phyloP scores from a whole-genome alignment of 2,797 vertebrate genomes.

The Glossophaga mutica region DNA sequence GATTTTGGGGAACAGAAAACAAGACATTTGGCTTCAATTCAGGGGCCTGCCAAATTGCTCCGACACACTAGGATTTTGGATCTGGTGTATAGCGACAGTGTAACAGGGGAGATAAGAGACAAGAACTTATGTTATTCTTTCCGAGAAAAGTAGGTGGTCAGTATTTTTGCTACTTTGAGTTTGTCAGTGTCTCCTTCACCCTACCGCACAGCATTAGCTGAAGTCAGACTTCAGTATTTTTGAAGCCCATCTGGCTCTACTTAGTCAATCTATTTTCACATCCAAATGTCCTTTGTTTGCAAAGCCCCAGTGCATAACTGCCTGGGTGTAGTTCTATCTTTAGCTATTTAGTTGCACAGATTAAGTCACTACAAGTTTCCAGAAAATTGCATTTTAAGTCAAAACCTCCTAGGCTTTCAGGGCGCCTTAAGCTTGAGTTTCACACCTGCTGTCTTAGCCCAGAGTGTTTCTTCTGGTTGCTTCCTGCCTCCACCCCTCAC shows the following conservation, averaged over 20 bases:
- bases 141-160: neutral
- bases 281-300: neutral
- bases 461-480: accelerated
- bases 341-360: neutral
- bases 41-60: neutral
- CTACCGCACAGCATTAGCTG: neutral
- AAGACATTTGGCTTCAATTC: neutral
- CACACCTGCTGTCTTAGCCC: neutral
- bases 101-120: neutral
- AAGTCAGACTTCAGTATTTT: neutral
- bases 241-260: neutral
- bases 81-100: neutral
- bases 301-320: neutral
- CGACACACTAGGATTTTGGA: neutral
- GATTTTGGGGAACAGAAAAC: neutral
- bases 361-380: neutral
- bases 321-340: neutral
- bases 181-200: neutral
- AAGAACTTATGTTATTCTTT: neutral
- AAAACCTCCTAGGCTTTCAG: neutral
- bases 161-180: neutral
- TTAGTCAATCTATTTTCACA: neutral
- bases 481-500: neutral
- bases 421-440: neutral
- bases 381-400: neutral